phyloP scores from a whole-genome alignment of 2,888 invertebrate species.

The Megalurothrips usitatus region DNA sequence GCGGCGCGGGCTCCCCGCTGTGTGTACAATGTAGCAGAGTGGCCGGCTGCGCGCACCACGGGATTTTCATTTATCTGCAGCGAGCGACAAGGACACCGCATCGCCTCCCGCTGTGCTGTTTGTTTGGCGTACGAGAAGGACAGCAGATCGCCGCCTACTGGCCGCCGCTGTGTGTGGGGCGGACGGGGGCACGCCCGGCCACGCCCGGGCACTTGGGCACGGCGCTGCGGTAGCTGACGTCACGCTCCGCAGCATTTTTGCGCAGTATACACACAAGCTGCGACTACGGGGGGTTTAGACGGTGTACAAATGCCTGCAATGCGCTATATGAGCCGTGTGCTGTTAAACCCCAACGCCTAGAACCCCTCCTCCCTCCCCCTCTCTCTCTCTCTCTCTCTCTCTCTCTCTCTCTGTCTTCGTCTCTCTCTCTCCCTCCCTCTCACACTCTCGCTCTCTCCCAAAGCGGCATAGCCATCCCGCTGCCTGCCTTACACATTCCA shows the following conservation, averaged over 20 bases:
- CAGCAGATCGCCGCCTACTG: background rate
- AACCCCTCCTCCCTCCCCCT: background rate
- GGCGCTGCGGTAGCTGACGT: background rate
- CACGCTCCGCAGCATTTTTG: background rate
- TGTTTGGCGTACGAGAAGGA: background rate
- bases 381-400: background rate
- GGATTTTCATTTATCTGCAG: too few species aligned
- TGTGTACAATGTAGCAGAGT: too few species aligned
- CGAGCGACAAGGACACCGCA: background rate
- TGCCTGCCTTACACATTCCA: background rate
- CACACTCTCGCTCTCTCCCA: background rate
- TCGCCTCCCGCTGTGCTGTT: background rate
- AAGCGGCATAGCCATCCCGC: background rate
- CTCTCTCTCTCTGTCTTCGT: background rate
- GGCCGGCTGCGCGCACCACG: too few species aligned
- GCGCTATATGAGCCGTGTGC: background rate
- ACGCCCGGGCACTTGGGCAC: too few species aligned
- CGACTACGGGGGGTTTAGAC: background rate
- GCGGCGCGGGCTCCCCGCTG: too few species aligned
- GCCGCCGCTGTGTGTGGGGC: background rate
- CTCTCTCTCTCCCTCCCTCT: background rate
- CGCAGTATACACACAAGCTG: background rate
- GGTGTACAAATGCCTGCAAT: background rate
- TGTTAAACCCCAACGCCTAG: background rate
- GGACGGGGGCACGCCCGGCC: too few species aligned